Evolutionary conservation across 2,888 invertebrate species (phyloP).

Genomic region (Cantharis flavilabris): DNA sequence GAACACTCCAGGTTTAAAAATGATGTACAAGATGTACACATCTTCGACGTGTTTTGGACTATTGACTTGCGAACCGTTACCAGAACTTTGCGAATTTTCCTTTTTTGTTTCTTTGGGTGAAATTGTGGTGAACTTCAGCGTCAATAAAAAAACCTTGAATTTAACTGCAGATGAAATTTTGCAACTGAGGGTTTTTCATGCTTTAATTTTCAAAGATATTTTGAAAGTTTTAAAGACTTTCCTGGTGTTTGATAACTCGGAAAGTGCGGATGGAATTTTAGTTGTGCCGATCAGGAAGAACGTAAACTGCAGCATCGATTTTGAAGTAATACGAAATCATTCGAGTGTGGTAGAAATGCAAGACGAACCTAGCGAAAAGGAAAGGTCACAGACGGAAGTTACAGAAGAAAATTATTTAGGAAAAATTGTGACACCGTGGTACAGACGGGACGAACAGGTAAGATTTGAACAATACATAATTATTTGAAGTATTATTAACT

Average conservation of each 20-base stretch:
- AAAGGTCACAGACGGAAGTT: slow-evolving; percentile 60
- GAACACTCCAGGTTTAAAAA: slow-evolving; percentile 49
- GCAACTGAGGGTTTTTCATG: slow-evolving; percentile 68
- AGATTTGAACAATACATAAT: too few relatives aligned
- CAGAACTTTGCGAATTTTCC: slow-evolving; percentile 70
- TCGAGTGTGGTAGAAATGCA: slow-evolving; percentile 54
- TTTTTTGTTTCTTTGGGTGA: slow-evolving; percentile 73
- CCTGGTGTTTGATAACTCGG: slow-evolving; percentile 59
- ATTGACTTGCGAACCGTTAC: slow-evolving; percentile 64
- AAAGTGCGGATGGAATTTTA: slow-evolving; percentile 56
- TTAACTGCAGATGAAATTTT: slow-evolving; percentile 59
- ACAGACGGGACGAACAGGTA: slow-evolving; percentile 62
- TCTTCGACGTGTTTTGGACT: slow-evolving; percentile 65
- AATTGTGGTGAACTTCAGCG: slow-evolving; percentile 58
- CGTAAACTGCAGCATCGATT: slow-evolving; percentile 62
- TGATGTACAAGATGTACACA: slow-evolving; percentile 61
- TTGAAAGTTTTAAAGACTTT: slow-evolving; percentile 67
- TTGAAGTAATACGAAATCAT: slow-evolving; percentile 61
- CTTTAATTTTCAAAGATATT: slow-evolving; percentile 74
- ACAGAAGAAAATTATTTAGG: slow-evolving; percentile 66
- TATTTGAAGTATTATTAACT: too few relatives aligned
- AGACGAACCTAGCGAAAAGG: slow-evolving; percentile 54
- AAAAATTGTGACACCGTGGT: slow-evolving; percentile 86
- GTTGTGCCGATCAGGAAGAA: slow-evolving; percentile 33
- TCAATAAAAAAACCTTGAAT: slow-evolving; percentile 57